Evolutionary conservation across 2,113 vertebrate genomes (phyloP), one percentile per base, ranked within the genome.

Genomic region (Marcusenius ussheri): DNA sequence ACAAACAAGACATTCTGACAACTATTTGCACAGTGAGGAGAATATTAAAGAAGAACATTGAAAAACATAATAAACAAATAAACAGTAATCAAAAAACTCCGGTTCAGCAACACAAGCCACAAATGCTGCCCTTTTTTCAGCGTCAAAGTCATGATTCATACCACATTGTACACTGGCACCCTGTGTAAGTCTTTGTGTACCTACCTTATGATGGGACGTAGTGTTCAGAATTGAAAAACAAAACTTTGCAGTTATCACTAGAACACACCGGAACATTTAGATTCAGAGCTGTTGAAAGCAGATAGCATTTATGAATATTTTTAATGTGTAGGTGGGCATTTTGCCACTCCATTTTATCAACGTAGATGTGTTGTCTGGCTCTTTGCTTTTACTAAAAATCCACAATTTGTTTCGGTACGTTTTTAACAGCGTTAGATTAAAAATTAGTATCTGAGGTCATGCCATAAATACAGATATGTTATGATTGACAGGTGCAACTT

Each of bases 151-250:
- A 11, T 84, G 83, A 42, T 84, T 84, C 42, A 46, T 24, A 84
- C 24, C 19, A n/a, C 9, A 45, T 3, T 47, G 45, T 24, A 47
- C 5, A 24, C 21, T 49, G 45, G 17, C 39, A 9, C 39, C 9
- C 24, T 47, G 1, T 45, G 19, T 45, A 24, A 39, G 49, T 19
- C 84, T 50, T 87, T 87, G 49, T 31, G n/a, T 87, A 50, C 27
- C 46, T 87, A 51, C 49, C 47, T 3, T 53, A 53, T 49, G 11
- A 53, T n/a, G 31, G 86, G 13, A 87, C n/a, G 27, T 39, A 39
- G 11, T 53, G 86, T 53, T 87, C 86, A 39, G 86, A 53, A 87
- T 87, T 56, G 35, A 21, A 87, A 58, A 87, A 87, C 24, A 45
- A 84, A 46, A n/a, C 83, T 47, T 80, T 80, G 42, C 83, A 49